These are phyloP conservation scores for Tolmerus cingulatus DNA, from an alignment of 2,888 invertebrate genomes.

Conservation along the genomic window DNA sequence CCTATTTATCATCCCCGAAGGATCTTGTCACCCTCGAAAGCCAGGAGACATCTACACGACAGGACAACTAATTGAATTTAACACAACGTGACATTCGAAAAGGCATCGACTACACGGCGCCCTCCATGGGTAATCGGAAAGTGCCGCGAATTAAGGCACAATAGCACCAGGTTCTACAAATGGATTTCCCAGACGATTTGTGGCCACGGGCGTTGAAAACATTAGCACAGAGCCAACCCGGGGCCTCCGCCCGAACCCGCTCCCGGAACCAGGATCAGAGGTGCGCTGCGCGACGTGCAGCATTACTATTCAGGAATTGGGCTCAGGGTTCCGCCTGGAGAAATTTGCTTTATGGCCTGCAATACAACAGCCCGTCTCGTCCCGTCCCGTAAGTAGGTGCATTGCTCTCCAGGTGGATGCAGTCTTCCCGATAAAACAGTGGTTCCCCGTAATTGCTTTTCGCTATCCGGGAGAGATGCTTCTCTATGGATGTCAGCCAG, in stretches of 20 bases:
- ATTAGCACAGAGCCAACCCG: background rate
- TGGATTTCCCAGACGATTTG: background rate
- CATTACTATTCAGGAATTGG: background rate
- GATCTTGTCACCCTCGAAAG: slow-evolving; percentile 36
- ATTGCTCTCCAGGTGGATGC: background rate
- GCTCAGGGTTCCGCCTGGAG: background rate
- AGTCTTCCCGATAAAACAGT: background rate
- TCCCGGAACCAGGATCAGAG: background rate
- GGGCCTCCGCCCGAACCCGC: background rate
- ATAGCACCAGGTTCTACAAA: background rate
- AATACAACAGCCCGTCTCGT: background rate
- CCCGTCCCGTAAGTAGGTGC: background rate
- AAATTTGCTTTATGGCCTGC: background rate
- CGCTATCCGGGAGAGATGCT: background rate
- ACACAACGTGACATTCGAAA: slow-evolving; percentile 27
- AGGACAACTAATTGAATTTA: slow-evolving; percentile 41
- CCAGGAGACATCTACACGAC: slow-evolving; percentile 32
- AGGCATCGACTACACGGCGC: background rate
- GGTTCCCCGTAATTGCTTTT: background rate
- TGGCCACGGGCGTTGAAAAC: background rate
- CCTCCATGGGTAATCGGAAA: background rate
- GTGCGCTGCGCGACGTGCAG: background rate
- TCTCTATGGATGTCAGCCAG: background rate
- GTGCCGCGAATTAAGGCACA: background rate
- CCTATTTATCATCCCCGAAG: slow-evolving; percentile 34